A percentile compares a stretch with the other conserved stretches of the same genome.
Evolutionary conservation across 2,113 vertebrate genomes (phyloP).

Genomic region (Camelus dromedarius): DNA sequence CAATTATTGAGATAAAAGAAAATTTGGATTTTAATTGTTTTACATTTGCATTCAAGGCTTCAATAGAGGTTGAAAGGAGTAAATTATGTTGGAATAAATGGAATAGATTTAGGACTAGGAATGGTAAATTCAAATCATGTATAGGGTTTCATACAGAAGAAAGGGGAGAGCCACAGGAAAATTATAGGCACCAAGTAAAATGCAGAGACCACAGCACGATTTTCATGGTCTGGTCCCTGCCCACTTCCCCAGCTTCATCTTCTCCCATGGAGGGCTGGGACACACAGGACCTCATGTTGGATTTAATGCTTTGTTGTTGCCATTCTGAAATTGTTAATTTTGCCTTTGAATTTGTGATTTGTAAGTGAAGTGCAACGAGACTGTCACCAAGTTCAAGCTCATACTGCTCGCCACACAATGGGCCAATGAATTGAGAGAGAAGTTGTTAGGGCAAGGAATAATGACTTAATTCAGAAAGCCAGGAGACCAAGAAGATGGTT

Average conservation of each 20-base stretch:
- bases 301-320: not conserved
- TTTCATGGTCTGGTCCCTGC: rapidly evolving
- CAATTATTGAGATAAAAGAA: not conserved
- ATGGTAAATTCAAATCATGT: not conserved
- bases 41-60: not conserved
- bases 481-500: no score
- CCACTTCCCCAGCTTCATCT: not conserved
- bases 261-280: not conserved
- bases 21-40: not conserved
- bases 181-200: not conserved
- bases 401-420: no score
- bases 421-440: no score
- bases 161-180: not conserved
- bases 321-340: not conserved
- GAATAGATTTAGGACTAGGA: not conserved
- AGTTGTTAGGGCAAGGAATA: no score
- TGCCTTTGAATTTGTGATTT: not conserved
- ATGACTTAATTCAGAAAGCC: no score
- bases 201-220: not conserved
- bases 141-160: not conserved
- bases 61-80: not conserved
- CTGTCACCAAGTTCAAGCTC: no score
- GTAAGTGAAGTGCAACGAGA: not conserved
- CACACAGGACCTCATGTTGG: not conserved
- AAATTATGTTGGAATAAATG: not conserved